Evolutionary conservation across 2,797 vertebrate species (phyloP).

Genomic region (Pogonophryne albipinna): DNA sequence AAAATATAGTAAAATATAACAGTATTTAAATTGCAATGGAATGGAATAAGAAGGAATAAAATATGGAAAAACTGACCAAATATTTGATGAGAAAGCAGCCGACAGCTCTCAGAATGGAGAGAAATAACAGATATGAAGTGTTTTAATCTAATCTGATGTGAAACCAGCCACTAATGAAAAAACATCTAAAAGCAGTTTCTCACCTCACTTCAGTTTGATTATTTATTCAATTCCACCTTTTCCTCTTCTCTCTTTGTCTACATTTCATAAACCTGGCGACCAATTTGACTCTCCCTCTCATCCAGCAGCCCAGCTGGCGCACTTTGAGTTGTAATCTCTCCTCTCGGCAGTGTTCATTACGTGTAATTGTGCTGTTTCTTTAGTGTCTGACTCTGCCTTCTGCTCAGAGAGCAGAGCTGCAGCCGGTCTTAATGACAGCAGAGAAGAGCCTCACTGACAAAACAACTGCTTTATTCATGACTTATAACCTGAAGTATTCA

Average conservation of each 20-base stretch:
- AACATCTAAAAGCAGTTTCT: not conserved
- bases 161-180: not conserved
- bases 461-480: not conserved
- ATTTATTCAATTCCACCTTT: conserved; percentile 26
- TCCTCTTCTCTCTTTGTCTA: conserved; percentile 20
- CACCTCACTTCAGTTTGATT: conserved; percentile 24
- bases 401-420: conserved; percentile 55
- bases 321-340: conserved; percentile 71
- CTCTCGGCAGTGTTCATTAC: conserved; percentile 65
- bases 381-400: conserved; percentile 67
- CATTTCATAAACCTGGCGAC: conserved; percentile 39
- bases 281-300: conserved; percentile 21
- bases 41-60: no score
- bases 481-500: not conserved
- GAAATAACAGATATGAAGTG: not conserved
- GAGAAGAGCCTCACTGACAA: not conserved
- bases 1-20: no score
- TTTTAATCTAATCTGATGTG: conserved; percentile 6
- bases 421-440: conserved; percentile 39
- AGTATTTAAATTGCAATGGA: no score
- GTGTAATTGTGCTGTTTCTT: conserved; percentile 72
- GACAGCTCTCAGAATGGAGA: not conserved
- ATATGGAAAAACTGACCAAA: conserved; percentile 1
- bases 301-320: conserved; percentile 61
- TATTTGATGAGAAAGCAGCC: conserved; percentile 14